Evolutionary conservation across 2,888 invertebrate species (phyloP).

Genomic region (Sicus ferrugineus): DNA sequence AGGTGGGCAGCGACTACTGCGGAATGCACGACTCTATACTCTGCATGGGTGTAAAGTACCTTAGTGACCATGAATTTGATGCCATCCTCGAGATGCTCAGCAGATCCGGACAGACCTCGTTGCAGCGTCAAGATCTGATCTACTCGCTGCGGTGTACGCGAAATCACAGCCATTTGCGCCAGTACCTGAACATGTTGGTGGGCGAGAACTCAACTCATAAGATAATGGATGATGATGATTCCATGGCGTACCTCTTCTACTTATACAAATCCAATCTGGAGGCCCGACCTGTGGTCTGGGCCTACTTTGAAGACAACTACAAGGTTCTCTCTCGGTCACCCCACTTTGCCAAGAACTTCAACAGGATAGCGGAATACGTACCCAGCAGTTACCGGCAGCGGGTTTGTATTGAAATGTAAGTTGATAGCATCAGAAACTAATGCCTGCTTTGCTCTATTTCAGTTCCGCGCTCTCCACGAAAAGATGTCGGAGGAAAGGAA

Average conservation of each 20-base stretch:
- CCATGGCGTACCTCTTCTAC: constrained; percentile 52
- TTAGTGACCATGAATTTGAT: constrained; percentile 51
- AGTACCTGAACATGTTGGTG: constrained; percentile 52
- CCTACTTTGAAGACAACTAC: constrained; percentile 54
- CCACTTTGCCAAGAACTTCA: constrained; percentile 50
- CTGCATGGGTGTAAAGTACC: constrained; percentile 53
- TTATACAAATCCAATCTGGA: constrained; percentile 51
- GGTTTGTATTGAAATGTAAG: constrained; percentile 40
- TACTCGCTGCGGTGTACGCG: constrained; percentile 55
- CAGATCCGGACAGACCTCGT: constrained; percentile 41
- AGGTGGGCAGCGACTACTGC: constrained; percentile 45
- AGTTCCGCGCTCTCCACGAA: constrained; percentile 50
- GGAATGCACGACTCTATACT: constrained; percentile 48
- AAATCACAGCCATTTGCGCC: constrained; percentile 48
- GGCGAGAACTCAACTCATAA: constrained; percentile 52
- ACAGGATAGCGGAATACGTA: constrained; percentile 52
- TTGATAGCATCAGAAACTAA: not conserved
- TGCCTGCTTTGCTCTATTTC: constrained; percentile 15
- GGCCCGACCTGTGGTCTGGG: constrained; percentile 51
- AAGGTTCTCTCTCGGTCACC: constrained; percentile 46
- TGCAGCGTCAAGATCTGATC: constrained; percentile 53
- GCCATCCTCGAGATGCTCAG: constrained; percentile 46
- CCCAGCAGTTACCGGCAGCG: constrained; percentile 42
- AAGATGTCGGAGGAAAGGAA: constrained; percentile 45
- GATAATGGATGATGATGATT: constrained; percentile 49